A percentile compares a stretch with the other conserved stretches of the same genome.
These are phyloP conservation scores for Mesopsocus fuscifrons DNA, from an alignment of 2,888 invertebrate species.

Conservation along the genomic window DNA sequence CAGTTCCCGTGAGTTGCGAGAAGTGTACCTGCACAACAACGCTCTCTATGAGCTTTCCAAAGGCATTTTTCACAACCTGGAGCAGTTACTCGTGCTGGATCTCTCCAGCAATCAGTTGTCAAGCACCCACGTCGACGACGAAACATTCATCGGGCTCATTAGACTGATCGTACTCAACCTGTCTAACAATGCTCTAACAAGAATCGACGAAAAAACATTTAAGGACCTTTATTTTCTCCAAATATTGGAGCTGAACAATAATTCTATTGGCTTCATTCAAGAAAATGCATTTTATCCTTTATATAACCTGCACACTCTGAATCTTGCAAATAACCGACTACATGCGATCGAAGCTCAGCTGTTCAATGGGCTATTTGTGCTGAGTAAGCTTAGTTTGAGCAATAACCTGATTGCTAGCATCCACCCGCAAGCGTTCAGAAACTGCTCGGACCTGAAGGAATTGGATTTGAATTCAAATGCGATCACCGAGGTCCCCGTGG, in stretches of 20 bases:
- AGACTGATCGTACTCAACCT: conserved; percentile 68
- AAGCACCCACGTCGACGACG: conserved; percentile 66
- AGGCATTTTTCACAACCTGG: conserved; percentile 64
- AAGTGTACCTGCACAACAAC: conserved; percentile 71
- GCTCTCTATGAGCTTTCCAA: conserved; percentile 63
- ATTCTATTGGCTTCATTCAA: conserved; percentile 74
- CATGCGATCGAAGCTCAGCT: conserved; percentile 62
- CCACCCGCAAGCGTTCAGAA: conserved; percentile 64
- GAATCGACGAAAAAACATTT: conserved; percentile 66
- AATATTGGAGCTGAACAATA: conserved; percentile 68
- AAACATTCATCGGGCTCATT: conserved; percentile 68
- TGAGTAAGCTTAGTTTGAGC: conserved; percentile 67
- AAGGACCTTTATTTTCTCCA: conserved; percentile 73
- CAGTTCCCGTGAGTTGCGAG: conserved; percentile 59
- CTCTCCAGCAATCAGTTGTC: conserved; percentile 69
- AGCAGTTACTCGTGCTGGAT: conserved; percentile 67
- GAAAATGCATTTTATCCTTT: conserved; percentile 73
- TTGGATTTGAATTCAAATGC: conserved; percentile 77
- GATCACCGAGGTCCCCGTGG: conserved; percentile 60
- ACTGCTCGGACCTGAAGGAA: conserved; percentile 74
- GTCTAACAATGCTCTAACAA: conserved; percentile 67
- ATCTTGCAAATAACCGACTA: conserved; percentile 70
- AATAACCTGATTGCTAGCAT: conserved; percentile 66
- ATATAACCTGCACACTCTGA: conserved; percentile 74
- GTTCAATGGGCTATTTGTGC: conserved; percentile 65